Conservation (phyloP, 2,113 vertebrate genomes). For the Zapus hudsonius region DNA sequence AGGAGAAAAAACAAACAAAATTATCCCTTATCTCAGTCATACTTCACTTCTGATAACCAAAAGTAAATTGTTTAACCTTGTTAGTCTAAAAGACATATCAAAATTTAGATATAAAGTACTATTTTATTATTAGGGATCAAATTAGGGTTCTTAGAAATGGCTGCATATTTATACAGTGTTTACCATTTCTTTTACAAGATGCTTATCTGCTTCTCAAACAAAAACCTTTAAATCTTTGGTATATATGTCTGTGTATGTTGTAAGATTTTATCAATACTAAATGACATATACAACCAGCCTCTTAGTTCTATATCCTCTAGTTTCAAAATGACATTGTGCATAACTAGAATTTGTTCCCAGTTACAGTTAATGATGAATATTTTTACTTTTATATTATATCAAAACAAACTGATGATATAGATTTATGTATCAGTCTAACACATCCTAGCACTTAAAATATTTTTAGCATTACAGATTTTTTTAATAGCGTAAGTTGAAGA, state of each 20-base stretch:
- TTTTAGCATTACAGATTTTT: neutral
- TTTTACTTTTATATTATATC: neutral
- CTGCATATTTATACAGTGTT: neutral
- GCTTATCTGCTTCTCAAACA: neutral
- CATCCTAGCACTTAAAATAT: neutral
- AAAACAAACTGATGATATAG: neutral
- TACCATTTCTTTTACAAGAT: neutral
- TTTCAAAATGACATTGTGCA: neutral
- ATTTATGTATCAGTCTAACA: neutral
- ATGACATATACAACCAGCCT: neutral
- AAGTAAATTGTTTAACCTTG: neutral
- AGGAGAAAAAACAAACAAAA: neutral
- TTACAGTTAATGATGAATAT: neutral
- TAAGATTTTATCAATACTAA: neutral
- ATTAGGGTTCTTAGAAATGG: neutral
- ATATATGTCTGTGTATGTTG: accelerated
- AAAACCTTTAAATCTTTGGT: neutral
- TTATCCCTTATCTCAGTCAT: neutral
- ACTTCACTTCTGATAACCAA: neutral
- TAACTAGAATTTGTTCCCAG: neutral
- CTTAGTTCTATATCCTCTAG: neutral
- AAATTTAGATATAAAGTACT: neutral
- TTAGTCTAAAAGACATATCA: neutral
- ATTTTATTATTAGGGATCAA: no score
- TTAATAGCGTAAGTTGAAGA: neutral